Evolutionary conservation across 2,888 invertebrate species (phyloP), one percentile per base, ranked within the genome.

Genomic region (Leucoptera coffeella): DNA sequence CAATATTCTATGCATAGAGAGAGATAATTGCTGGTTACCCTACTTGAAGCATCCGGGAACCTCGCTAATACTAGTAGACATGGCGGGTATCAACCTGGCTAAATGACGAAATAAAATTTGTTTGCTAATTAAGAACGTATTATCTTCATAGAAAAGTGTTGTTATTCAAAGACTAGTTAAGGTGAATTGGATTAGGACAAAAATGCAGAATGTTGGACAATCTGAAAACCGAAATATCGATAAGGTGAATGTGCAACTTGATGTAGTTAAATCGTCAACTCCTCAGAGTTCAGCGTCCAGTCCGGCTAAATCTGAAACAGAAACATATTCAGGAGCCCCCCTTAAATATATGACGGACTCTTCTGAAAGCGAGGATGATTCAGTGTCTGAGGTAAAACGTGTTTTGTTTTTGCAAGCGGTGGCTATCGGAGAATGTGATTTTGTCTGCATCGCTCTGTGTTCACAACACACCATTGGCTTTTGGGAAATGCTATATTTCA

Each of bases 301-400:
- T 75, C 83, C 83, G 64, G 80, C 81, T 58, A 83, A 83, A 75
- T 83, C 87, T 57, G 85, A 85, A 75, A 86, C 85, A 59, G 88
- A 88, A 77, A 87, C 86, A 60, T 84, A 81, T 75, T 82, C 83
- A 55, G 86, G 85, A 69, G 73, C 80, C 58, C 86, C 84, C 60
- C 83, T 85, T 56, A 85, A 85, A 75, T 87, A 82, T 78, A 88
- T 89, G 77, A 85, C 88, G 69, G 91, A 91, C 77, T 82, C 91
- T 62, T 92, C 92, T 51, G 92, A 90, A 76, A 92, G 91, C 65
- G 93, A 93, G 67, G 92, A 92, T 73, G 93, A 92, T 65, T 92
- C 92, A 73, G 89, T 89, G 61, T 92, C 91, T 51, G 92, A 92
- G 89, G 92, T 93, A 82, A 80, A 69, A 67, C 64, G 67, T 67